These are phyloP conservation scores for Sebastes vulpes DNA, from an alignment of 2,797 vertebrate genomes.

Conservation along the genomic window DNA sequence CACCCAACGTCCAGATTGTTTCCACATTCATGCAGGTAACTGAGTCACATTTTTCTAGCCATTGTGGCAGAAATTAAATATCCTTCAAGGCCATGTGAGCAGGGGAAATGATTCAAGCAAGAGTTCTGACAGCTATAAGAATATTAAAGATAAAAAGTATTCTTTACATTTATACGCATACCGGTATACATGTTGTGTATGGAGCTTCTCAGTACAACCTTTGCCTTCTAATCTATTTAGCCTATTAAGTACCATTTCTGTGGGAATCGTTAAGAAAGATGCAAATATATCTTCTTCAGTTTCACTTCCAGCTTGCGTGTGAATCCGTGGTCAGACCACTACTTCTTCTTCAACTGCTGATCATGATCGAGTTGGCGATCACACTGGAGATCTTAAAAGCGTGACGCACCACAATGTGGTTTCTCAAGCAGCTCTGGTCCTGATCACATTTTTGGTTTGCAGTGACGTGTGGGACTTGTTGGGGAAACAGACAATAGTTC, in stretches of 20 bases:
- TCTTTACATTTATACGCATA: neutral
- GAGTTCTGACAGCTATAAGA: neutral
- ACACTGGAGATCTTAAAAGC: neutral
- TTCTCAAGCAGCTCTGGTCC: neutral
- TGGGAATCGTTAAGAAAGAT: neutral
- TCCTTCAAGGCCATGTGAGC: neutral
- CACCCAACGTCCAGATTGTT: conserved; percentile 51
- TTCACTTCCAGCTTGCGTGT: neutral
- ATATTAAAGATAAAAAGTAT: neutral
- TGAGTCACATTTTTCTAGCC: neutral
- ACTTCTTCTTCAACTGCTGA: neutral
- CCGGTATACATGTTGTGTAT: neutral
- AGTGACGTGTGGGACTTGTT: neutral
- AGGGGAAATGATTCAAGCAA: neutral
- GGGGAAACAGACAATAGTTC: neutral
- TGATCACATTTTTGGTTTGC: neutral
- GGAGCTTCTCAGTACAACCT: neutral
- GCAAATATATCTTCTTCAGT: neutral
- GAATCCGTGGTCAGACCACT: neutral
- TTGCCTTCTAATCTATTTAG: neutral
- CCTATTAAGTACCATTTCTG: neutral
- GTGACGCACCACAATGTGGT: neutral
- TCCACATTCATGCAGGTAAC: conserved; percentile 67
- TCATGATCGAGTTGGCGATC: neutral
- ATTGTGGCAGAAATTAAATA: neutral